Conservation (phyloP, 2,797 vertebrate species). For the Xenops minutus region DNA sequence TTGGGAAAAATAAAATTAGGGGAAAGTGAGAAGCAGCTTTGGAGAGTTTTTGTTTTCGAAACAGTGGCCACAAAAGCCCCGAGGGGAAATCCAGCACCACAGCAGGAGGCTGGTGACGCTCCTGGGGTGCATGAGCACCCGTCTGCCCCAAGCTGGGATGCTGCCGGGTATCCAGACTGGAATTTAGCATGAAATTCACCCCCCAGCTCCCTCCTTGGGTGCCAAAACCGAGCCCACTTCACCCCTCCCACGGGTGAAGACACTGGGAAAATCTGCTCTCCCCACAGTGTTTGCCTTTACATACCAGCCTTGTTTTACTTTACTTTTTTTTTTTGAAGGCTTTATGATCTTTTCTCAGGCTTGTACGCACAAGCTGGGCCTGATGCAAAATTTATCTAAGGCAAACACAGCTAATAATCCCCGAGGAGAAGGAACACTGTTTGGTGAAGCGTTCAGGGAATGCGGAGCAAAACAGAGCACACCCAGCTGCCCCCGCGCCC, state of each 20-base stretch:
- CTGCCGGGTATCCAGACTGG: neutral
- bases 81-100: fast-evolving
- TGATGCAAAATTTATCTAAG: neutral
- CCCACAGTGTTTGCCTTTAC: neutral
- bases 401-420: neutral
- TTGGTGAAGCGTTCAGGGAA: neutral
- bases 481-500: neutral
- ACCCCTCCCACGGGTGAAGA: fast-evolving
- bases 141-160: neutral
- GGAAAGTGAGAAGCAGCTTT: neutral
- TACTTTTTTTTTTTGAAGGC: neutral
- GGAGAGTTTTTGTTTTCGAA: neutral
- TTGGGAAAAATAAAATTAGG: neutral
- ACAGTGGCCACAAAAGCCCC: neutral
- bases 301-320: neutral
- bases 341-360: constrained; percentile 11
- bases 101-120: neutral
- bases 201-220: neutral
- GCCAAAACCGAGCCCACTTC: neutral
- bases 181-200: neutral
- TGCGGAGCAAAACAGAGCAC: neutral
- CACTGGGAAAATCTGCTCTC: neutral
- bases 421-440: fast-evolving
- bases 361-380: neutral
- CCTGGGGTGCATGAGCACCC: neutral